A percentile compares a stretch with the other conserved stretches of the same genome.
phyloP scores from a whole-genome alignment of 1,140 invertebrate species.

The Panagrolaimus sp. region DNA sequence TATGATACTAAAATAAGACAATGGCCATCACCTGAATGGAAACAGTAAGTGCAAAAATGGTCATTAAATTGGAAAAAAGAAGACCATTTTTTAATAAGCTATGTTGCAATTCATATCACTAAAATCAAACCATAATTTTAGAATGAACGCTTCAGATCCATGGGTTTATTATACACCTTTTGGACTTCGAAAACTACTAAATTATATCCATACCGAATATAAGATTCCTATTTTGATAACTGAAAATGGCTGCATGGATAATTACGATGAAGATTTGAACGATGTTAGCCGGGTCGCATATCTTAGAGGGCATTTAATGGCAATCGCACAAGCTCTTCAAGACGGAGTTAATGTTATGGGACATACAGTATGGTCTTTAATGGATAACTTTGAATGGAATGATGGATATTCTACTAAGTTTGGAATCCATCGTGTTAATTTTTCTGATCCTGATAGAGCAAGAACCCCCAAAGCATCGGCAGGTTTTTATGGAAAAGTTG shows the following conservation, averaged over 20 bases:
- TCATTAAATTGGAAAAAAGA: background rate
- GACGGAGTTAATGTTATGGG: conserved; percentile 68
- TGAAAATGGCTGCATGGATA: conserved; percentile 48
- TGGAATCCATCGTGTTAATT: conserved; percentile 31
- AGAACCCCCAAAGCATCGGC: background rate
- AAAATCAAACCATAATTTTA: conserved; percentile 26
- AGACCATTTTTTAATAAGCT: too few species aligned
- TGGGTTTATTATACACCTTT: conserved; percentile 25
- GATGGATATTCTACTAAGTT: conserved; percentile 55
- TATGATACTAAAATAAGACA: background rate
- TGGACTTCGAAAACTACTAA: conserved; percentile 30
- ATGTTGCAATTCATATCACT: background rate
- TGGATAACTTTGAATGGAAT: conserved; percentile 77
- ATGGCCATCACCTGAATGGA: background rate
- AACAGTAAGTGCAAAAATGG: background rate
- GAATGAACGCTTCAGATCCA: conserved; percentile 41
- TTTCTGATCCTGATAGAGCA: conserved; percentile 12
- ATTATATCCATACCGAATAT: conserved; percentile 38
- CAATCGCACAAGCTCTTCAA: conserved; percentile 64
- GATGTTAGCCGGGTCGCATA: conserved; percentile 34
- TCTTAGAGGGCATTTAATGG: conserved; percentile 35
- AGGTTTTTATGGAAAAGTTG: background rate
- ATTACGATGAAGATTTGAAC: conserved; percentile 18
- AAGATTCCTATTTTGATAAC: conserved; percentile 41
- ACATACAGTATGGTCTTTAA: conserved; percentile 71